Evolutionary conservation across 2,797 vertebrate genomes (phyloP), one percentile per base, ranked within the genome.

Genomic region (Podarcis lilfordi): DNA sequence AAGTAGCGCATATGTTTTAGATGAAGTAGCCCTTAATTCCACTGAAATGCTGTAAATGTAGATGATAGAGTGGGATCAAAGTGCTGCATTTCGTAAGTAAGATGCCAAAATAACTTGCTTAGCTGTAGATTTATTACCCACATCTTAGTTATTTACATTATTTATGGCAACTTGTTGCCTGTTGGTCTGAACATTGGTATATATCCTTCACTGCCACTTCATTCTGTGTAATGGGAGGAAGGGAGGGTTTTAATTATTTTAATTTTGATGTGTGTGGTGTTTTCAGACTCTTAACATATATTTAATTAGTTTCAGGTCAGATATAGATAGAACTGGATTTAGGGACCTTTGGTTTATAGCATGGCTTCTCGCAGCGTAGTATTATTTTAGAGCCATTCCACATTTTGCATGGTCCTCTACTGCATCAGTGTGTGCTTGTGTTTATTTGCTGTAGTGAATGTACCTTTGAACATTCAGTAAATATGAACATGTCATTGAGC

Each of bases 1-100:
- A 95, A 95, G 90, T 88, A 91, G 95, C 89, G 71, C 94, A 96
- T 96, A 93, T 95, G 92, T 94, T 96, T 96, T 96, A 95, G 94
- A 96, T 95, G 96, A 91, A 95, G 92, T 95, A 92, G 87, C 91
- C 91, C 94, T 96, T 96, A 92, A 92, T 96, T 91, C 96, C 90
- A 93, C 94, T 94, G 95, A 95, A 96, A 95, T 94, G 50, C 75
- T 86, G 88, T 68, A 93, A 85, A 92, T 90, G 93, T 93, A 91
- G 90, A 90, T 94, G 93, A 95, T 93, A 92, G 93, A 76, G 71
- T 93, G 93, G 90, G 86, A 91, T 95, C 93, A 94, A 95, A 94
- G 92, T 50, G 88, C 82, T 94, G 88, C 61, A 9, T 93, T 94
- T 94, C 8, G 0, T 69, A 93, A 88, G 91, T 81, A 86, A 90